Evolutionary conservation across 2,797 vertebrate species (phyloP), one percentile per base, ranked within the genome.

Genomic region (Anabas testudineus): DNA sequence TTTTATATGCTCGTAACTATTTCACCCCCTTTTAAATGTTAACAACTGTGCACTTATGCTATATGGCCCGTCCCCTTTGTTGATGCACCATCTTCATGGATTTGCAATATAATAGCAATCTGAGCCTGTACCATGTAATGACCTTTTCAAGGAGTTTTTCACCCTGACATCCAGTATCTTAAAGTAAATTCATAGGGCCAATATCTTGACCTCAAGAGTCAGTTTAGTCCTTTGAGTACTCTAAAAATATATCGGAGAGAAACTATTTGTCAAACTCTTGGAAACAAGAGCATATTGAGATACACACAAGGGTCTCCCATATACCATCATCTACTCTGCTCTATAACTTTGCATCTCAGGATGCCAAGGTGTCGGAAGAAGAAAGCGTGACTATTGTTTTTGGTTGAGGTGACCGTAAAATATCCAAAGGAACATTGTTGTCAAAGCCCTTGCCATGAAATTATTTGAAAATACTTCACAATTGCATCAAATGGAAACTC

Each of bases 1-100:
- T 93, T 93, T 94, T 93, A 94, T 90, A 88, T 34, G 83, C 90
- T 93, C 86, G 81, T 93, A 93, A 93, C 91, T 89, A 87, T 90
- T 92, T 92, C 87, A 92, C 81, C 90, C 84, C 75, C 85, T 90
- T n/a, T 81, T 94, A 91, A 91, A 92, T 91, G 90, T 94, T 94
- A 93, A 93, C 92, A 93, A 90, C 90, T 86, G 74, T 81, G 85
- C 90, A 82, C 84, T 91, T 85, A 63, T 58, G 76, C 82, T 85
- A 85, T 86, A 89, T 46, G 61, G 80, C 76, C 84, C 67, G 18
- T 83, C 71, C 76, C 67, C 74, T 89, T 87, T 80, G 90, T 88
- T 89, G 83, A 82, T 78, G 74, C 75, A 45, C 61, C 34, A 73
- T 90, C 74, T 81, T 78, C 76, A 80, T 78, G 77, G 87, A 88